A percentile compares a stretch with the other conserved stretches of the same genome.
Conservation (phyloP, 30 jellyfish, hydroid and myxozoan genomes). For the Cassiopea andromeda region DNA sequence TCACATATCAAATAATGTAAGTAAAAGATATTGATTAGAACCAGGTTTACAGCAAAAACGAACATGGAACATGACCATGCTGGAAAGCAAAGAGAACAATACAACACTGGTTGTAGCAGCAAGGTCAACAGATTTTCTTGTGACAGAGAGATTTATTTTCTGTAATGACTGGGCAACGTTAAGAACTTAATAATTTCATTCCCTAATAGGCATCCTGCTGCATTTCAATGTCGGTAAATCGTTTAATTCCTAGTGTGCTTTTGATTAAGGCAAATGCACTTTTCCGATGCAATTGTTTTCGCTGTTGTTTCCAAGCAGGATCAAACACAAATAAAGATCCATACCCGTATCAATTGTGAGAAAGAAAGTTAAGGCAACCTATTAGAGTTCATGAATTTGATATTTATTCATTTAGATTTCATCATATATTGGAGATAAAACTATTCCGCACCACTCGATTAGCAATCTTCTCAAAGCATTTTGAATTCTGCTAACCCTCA, state of each 20-base stretch:
- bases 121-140: no score
- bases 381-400: neutral
- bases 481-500: conserved; percentile 54
- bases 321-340: conserved; percentile 5
- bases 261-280: conserved; percentile 1
- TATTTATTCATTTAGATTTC: conserved; percentile 16
- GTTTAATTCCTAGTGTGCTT: conserved; percentile 9
- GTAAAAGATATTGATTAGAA: no score
- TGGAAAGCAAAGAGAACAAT: no score
- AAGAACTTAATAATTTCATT: neutral
- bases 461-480: conserved; percentile 35
- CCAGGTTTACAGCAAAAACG: no score
- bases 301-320: conserved; percentile 37
- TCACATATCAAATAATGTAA: no score
- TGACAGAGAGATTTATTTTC: neutral
- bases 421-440: conserved; percentile 20
- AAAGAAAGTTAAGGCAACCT: neutral
- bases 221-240: conserved; percentile 1
- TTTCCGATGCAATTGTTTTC: conserved; percentile 16
- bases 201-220: conserved; percentile 14
- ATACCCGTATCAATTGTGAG: conserved; percentile 12
- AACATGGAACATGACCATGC: no score
- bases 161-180: neutral
- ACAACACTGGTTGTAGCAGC: no score
- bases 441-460: conserved; percentile 25